Evolutionary conservation across 2,113 vertebrate species (phyloP), one percentile per base, ranked within the genome.

Genomic region (Anhinga rufa): DNA sequence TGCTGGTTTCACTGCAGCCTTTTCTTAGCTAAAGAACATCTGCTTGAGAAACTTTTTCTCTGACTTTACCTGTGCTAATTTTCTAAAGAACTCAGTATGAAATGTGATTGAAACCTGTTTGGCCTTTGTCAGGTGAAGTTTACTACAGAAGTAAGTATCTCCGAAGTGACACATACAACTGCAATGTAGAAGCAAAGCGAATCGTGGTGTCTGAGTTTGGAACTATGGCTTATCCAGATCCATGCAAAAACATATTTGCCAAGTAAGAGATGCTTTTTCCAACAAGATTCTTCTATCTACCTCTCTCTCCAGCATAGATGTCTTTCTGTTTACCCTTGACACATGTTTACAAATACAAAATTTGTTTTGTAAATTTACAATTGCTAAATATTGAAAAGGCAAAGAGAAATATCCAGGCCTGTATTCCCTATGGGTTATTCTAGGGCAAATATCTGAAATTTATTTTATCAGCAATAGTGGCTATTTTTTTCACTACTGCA

Each of bases 151-250:
- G 99, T 85, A 99, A 98, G 92, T 99, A 98, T 77, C 98, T 99
- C 68, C 98, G 97, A 75, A 99, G 99, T 5, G 98, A 99, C 9
- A 98, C 99, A 0, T 99, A 98, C 97, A 99, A 97, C 5, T 97
- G 95, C 89, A 99, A 99, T 61, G 92, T 98, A 6, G 97, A 98
- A 75, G 99, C 99, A 24, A 98, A 99, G 93, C 98, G 98, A 84
- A 99, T 99, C 0, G 97, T 99, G 32, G 99, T 99, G 78, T 99
- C 99, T 3, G 99, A 99, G 97, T 99, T 99, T 93, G 99, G 99
- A 74, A 99, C 99, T 6, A 99, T 99, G 99, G 98, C 98, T 83
- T 99, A 99, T 70, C 99, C 99, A 2, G 99, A 99, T 95, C 99
- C 99, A 42, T 99, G 99, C 98, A 99, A 99, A 95, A 99, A 99